Evolutionary conservation across 2,113 vertebrate species (phyloP).

Genomic region (Columba livia): DNA sequence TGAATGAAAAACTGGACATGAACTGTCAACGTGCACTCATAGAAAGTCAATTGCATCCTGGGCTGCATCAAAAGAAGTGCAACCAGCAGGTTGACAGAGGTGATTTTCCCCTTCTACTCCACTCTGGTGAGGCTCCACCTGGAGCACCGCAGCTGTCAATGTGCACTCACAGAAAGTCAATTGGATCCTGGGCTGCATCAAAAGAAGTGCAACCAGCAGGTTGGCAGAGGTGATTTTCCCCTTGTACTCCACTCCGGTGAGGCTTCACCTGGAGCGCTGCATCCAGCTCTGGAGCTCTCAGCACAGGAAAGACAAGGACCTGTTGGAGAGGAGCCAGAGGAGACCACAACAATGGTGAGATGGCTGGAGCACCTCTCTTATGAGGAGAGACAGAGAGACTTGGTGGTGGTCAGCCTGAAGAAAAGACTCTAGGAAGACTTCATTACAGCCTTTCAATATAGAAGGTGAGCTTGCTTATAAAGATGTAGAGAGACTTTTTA

Average conservation of each 20-base stretch:
- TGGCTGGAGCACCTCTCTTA: not conserved
- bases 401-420: not conserved
- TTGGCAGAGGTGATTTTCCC: not conserved
- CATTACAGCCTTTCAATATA: not conserved
- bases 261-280: not conserved
- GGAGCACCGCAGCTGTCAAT: no score
- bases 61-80: not conserved
- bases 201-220: not conserved
- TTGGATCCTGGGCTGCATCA: not conserved
- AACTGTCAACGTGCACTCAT: no score
- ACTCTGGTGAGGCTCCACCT: not conserved
- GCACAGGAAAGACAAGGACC: not conserved
- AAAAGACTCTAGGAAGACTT: not conserved
- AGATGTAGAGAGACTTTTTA: not conserved
- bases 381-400: not conserved
- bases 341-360: not conserved
- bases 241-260: rapidly evolving
- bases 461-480: not conserved
- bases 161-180: no score
- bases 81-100: not conserved
- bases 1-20: no score
- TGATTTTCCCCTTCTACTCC: not conserved
- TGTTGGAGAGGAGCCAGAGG: not conserved
- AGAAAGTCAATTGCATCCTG: no score
- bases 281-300: not conserved